Base-by-base conservation (phyloP, 30 jellyfish, hydroid and myxozoan species). In the Aurelia sp. region DNA sequence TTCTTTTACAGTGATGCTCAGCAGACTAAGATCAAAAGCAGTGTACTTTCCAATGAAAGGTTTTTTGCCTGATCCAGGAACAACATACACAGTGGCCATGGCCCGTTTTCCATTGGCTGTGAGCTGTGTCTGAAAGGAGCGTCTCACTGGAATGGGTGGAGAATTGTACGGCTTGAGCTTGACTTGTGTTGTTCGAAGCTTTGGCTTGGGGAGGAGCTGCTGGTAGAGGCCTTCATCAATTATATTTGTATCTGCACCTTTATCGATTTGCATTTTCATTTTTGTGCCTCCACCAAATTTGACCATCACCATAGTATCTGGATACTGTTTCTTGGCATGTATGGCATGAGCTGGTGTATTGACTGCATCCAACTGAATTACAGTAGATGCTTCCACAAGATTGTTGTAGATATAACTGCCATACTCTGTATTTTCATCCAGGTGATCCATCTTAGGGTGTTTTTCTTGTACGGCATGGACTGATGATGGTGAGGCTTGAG, bases 91-190 rank as follows among this genome's bases (percentile, higher is more conserved):
- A 3, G 74, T 58, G 3, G 86, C 64, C 22, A 57, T 33, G 76
- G 64, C 76, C 74, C 53, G 60, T 60, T 11, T 30, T 75, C 86
- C 86, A 62, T 78, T 78, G 71, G 89, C 89, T 63, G 89, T 66
- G 44, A 63, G 79, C 89, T 63, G 70, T 50, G 79, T 63, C 79
- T 66, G 78, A 82, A 58, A 60, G 89, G 66, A 62, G 13, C 79
- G 82, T 47, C 6, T 17, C 61, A 60, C 89, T 55, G 79, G 89
- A 78, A 61, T 60, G 68, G 66, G 79, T 57, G n/a, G n/a, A n/a
- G n/a, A n/a, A n/a, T n/a, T n/a, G n/a, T n/a, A n/a, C n/a, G n/a
- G n/a, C n/a, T n/a, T n/a, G n/a, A n/a, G n/a, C n/a, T n/a, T n/a
- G n/a, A n/a, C n/a, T n/a, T n/a, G n/a, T n/a, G n/a, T n/a, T n/a